Conservation (phyloP, 2,797 vertebrate species). For the Sylvilagus floridanus region DNA sequence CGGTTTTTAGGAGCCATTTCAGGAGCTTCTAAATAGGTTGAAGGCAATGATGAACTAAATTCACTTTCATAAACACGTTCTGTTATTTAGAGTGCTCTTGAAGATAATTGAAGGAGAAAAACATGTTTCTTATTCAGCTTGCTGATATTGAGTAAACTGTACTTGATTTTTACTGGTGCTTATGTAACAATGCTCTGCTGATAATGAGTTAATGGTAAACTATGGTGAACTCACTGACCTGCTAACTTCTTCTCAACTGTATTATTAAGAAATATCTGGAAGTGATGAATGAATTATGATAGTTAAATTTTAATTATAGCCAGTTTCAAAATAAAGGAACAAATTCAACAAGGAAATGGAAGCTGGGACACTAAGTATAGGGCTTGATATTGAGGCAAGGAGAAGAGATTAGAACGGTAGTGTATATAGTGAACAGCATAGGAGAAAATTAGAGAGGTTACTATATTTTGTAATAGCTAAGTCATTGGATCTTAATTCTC, state of each 20-base stretch:
- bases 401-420: background rate
- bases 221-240: background rate
- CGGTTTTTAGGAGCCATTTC: constrained; percentile 7
- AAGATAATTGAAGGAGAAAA: background rate
- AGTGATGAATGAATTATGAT: background rate
- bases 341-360: background rate
- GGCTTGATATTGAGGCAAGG: background rate
- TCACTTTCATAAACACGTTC: background rate
- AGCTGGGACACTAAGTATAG: background rate
- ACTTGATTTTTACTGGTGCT: background rate
- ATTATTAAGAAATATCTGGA: background rate
- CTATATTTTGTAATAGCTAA: background rate
- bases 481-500: background rate
- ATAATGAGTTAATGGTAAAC: background rate
- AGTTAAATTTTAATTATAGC: background rate
- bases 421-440: background rate
- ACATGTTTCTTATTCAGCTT: background rate
- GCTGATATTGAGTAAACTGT: background rate
- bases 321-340: background rate
- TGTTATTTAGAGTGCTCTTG: background rate
- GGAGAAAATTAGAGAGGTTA: background rate
- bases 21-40: background rate
- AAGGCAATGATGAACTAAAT: background rate
- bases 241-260: background rate
- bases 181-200: background rate